Base-by-base conservation (phyloP, 2,888 invertebrate species). In the Drosophila silvestris region DNA sequence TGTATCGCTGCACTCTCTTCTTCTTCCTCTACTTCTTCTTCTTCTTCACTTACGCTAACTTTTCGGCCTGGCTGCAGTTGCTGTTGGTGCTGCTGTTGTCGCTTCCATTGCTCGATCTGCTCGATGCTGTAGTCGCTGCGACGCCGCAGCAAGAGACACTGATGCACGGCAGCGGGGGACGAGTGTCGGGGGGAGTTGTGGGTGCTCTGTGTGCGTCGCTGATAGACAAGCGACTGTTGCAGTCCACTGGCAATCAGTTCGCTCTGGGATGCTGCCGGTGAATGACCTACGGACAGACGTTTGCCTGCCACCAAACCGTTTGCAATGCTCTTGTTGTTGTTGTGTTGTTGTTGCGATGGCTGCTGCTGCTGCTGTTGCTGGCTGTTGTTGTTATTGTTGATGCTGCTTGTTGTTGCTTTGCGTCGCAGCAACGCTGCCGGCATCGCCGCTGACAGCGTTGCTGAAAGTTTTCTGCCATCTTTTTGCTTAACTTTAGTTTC, bases 81-180 rank as follows among this genome's bases (percentile, higher is more conserved):
- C 44, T 79, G 71, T 41, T 83, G 78, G 37, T 82, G 81, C 56
- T 82, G 81, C 44, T 83, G 88, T 39, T 87, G 89, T 9, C 89
- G 90, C 66, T 89, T 87, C 82, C 85, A 85, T 69, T 85, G 90
- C 77, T 87, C 90, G 75, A 87, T 85, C 75, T 87, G 90, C 58
- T 87, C 87, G n/a, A 87, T 85, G 63, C 87, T 87, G 71, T 90
- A 92, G 66, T 91, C 92, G 77, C 89, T 92, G 70, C 92, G 92
- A 59, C 92, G 89, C 30, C 92, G 91, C 81, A 92, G 63, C 37
- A 92, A 75, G 64, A 92, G 57, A 77, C 92, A 92, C 69, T 84
- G 90, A 69, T 89, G 90, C 60, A 90, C 83, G 7, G 87, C 63
- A 3, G 79, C 77, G 26, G 91, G 90, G 6, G 91, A 91, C 32